Conservation (phyloP, 64 coral and sea anemone genomes). For the Stichodactyla helianthus region DNA sequence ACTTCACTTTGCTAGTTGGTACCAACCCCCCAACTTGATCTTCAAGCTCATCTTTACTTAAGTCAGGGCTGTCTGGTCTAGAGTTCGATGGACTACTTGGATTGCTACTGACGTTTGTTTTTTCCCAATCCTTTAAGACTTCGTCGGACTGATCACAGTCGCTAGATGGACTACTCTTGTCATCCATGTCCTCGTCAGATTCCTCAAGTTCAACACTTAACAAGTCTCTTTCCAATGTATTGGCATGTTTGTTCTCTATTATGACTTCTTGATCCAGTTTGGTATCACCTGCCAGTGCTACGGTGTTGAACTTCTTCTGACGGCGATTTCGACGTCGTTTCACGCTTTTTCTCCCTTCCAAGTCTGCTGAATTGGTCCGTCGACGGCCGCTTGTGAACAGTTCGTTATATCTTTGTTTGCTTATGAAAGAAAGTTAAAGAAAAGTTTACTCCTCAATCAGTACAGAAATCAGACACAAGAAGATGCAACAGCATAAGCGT, state of each 20-base stretch:
- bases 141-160: not conserved
- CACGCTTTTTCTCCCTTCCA: not conserved
- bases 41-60: not conserved
- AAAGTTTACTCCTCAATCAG: not conserved
- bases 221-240: not conserved
- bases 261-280: not conserved
- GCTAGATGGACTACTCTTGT: not conserved
- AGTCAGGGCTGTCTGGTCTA: not conserved
- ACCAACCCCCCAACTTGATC: not conserved
- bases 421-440: not conserved
- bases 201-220: not conserved
- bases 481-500: too few species aligned
- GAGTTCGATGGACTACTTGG: not conserved
- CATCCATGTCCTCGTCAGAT: not conserved
- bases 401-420: constrained; percentile 40
- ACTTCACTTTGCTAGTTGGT: not conserved
- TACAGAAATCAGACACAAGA: not conserved
- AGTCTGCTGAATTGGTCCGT: not conserved
- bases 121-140: not conserved
- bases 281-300: not conserved
- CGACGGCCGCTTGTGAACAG: constrained; percentile 12
- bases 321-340: constrained; percentile 3
- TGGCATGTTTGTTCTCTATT: not conserved
- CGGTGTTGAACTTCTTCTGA: not conserved
- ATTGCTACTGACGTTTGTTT: not conserved